phyloP scores from a whole-genome alignment of 2,888 invertebrate genomes.

The Rutpela maculata region DNA sequence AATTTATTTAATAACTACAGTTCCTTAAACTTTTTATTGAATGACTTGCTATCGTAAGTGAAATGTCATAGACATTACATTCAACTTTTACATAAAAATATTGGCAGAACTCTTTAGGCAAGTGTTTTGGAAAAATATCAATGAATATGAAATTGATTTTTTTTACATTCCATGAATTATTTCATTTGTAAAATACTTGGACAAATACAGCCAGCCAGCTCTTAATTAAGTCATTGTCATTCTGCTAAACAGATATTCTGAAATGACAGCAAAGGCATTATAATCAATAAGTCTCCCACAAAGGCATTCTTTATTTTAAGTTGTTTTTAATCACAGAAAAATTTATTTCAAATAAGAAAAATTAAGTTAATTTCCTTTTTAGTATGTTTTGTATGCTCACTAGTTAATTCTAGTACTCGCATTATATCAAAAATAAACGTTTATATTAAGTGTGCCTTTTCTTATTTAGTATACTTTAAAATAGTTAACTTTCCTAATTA shows the following conservation, averaged over 20 bases:
- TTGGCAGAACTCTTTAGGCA: not conserved
- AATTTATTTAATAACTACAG: not conserved
- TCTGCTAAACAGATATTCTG: not conserved
- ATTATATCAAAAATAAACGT: too few relatives aligned
- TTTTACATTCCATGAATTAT: not conserved
- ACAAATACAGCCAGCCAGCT: not conserved
- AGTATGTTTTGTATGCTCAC: too few relatives aligned
- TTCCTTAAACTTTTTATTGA: not conserved
- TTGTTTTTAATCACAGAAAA: too few relatives aligned
- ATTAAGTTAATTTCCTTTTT: too few relatives aligned
- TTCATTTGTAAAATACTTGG: conserved; percentile 10
- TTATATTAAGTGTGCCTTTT: too few relatives aligned
- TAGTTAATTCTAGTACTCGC: too few relatives aligned
- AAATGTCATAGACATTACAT: not conserved
- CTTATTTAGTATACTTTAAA: too few relatives aligned
- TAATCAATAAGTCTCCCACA: not conserved
- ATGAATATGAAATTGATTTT: not conserved
- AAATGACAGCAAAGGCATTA: conserved; percentile 24
- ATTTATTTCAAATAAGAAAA: too few relatives aligned
- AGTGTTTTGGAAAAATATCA: not conserved
- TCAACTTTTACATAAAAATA: not conserved
- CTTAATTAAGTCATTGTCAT: not conserved
- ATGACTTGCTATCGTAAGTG: not conserved
- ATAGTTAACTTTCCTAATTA: too few relatives aligned
- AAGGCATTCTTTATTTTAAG: not conserved